phyloP scores from a whole-genome alignment of 2,797 vertebrate species.

The Ctenopoma multispine region DNA sequence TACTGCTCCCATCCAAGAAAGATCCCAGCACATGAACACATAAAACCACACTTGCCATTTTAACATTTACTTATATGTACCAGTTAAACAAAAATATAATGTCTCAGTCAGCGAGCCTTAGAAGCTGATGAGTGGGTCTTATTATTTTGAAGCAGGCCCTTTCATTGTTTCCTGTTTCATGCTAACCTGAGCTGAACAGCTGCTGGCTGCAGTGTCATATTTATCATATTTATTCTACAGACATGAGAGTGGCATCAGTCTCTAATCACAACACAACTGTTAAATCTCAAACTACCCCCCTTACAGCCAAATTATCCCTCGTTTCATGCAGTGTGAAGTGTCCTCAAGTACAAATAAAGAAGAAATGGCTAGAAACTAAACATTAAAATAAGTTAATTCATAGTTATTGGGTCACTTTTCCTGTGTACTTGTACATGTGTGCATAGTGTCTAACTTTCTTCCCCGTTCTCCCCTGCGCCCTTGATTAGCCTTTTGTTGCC shows the following conservation, averaged over 20 bases:
- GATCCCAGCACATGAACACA: neutral
- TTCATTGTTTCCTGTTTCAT: neutral
- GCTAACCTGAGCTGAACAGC: neutral
- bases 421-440: conserved; percentile 22
- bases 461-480: conserved; percentile 91
- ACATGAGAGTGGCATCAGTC: neutral
- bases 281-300: neutral
- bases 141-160: neutral
- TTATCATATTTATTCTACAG: neutral
- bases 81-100: neutral
- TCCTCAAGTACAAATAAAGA: conserved; percentile 36
- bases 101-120: neutral
- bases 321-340: conserved; percentile 20
- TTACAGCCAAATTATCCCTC: neutral
- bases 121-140: neutral
- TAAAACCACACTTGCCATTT: conserved; percentile 1
- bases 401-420: conserved; percentile 38
- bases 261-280: neutral
- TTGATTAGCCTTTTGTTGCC: conserved; percentile 97
- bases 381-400: conserved; percentile 58
- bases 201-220: too few species aligned
- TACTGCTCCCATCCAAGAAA: neutral
- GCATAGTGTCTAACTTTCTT: conserved; percentile 88
- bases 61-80: neutral
- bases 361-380: conserved; percentile 47